Conservation (phyloP, 2,888 invertebrate genomes). For the Hetaerina titia region DNA sequence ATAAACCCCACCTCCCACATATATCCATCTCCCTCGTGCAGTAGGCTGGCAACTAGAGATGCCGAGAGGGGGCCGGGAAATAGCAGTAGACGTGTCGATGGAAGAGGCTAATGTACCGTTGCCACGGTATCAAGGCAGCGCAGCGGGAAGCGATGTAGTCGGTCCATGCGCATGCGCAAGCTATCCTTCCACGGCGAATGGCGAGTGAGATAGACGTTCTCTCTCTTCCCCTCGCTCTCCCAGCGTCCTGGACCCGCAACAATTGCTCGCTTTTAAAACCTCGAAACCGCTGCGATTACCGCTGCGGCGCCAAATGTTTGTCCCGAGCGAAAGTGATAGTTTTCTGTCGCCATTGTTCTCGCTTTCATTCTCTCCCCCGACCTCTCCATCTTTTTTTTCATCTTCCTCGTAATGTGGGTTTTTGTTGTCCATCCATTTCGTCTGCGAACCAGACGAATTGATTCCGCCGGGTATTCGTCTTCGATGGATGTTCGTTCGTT, state of each 20-base stretch:
- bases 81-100: constrained; percentile 35
- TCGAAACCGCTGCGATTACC: constrained; percentile 28
- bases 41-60: not conserved
- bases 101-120: constrained; percentile 27
- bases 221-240: not conserved
- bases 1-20: not conserved
- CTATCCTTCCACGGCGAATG: not conserved
- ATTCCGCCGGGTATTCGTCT: too few relatives aligned
- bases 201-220: not conserved
- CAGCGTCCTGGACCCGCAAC: not conserved
- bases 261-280: not conserved
- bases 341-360: not conserved
- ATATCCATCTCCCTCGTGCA: not conserved
- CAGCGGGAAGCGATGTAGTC: not conserved
- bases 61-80: not conserved
- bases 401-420: not conserved
- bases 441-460: too few relatives aligned
- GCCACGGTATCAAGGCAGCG: constrained; percentile 27
- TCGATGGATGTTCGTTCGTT: too few relatives aligned
- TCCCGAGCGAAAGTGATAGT: constrained; percentile 31
- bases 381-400: not conserved
- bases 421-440: too few relatives aligned
- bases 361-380: not conserved
- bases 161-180: not conserved
- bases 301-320: constrained; percentile 7